A percentile compares a stretch with the other conserved stretches of the same genome.
These are phyloP conservation scores for Lasioglossum albipes DNA, from an alignment of 1,140 invertebrate species.

Conservation along the genomic window DNA sequence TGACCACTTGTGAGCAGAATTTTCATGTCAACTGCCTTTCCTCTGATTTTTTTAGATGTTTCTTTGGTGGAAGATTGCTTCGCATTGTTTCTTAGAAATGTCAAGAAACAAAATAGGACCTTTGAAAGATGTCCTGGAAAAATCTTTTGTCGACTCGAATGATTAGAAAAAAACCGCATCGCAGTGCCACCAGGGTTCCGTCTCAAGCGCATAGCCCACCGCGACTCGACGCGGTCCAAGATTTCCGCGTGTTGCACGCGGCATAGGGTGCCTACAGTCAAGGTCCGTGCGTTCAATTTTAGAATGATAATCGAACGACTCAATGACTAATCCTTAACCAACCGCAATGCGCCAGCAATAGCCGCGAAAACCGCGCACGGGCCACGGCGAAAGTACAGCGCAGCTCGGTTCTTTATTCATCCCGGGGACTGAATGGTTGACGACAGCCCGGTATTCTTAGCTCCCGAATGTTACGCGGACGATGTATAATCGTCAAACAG, in stretches of 20 bases:
- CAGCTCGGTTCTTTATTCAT: constrained; percentile 7
- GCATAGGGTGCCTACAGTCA: not conserved
- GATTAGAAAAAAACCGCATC: no score
- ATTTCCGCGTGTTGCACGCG: not conserved
- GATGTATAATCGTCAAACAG: constrained; percentile 35
- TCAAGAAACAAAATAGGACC: no score
- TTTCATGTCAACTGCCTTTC: not conserved
- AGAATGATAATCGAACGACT: not conserved
- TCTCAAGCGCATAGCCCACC: not conserved
- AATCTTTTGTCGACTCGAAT: no score
- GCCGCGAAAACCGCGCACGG: not conserved
- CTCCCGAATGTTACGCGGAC: constrained; percentile 13
- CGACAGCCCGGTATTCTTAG: constrained; percentile 31
- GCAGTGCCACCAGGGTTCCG: not conserved
- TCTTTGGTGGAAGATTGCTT: no score
- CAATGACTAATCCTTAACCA: not conserved
- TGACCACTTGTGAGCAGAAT: not conserved
- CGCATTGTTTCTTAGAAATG: no score
- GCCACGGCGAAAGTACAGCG: no score
- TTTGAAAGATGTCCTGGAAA: no score
- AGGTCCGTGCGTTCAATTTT: not conserved
- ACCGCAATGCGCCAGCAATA: not conserved
- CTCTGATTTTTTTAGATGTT: not conserved
- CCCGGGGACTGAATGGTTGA: constrained; percentile 15
- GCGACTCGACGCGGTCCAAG: not conserved